A percentile compares a stretch with the other conserved stretches of the same genome.
These are phyloP conservation scores for Aptenodytes patagonicus DNA, from an alignment of 2,113 vertebrate species.

Conservation along the genomic window DNA sequence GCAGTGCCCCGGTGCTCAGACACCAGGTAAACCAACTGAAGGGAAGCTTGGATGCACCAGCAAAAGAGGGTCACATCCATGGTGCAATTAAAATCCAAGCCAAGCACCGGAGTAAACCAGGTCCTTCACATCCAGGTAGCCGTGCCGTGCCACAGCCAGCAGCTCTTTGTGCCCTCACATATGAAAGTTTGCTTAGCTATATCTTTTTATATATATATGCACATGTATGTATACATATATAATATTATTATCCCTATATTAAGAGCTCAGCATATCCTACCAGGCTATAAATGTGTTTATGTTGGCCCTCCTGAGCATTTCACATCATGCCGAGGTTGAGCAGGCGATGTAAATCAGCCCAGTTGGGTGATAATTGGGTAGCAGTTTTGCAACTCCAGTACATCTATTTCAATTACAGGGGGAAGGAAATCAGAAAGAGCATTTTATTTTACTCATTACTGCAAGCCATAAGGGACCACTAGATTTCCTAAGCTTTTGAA, in stretches of 20 bases:
- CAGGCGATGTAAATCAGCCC: neutral
- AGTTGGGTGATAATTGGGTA: neutral
- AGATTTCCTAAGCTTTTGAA: neutral
- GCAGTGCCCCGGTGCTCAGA: neutral
- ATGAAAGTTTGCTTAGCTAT: neutral
- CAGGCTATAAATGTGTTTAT: neutral
- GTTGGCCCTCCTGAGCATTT: neutral
- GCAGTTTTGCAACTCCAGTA: neutral
- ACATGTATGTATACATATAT: neutral
- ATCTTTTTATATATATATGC: neutral
- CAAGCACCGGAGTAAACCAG: neutral
- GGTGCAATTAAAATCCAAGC: neutral
- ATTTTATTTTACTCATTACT: constrained; percentile 20
- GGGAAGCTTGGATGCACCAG: neutral
- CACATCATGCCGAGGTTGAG: neutral
- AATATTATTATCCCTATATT: neutral
- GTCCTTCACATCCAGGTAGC: neutral
- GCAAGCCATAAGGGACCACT: neutral
- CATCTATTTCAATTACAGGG: neutral
- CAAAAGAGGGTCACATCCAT: neutral
- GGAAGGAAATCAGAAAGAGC: neutral
- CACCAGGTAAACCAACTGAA: neutral
- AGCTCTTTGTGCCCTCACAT: neutral
- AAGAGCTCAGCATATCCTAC: neutral
- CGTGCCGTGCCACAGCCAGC: neutral